phyloP scores from a whole-genome alignment of 2,113 vertebrate genomes.

The Sapayoa aenigma region DNA sequence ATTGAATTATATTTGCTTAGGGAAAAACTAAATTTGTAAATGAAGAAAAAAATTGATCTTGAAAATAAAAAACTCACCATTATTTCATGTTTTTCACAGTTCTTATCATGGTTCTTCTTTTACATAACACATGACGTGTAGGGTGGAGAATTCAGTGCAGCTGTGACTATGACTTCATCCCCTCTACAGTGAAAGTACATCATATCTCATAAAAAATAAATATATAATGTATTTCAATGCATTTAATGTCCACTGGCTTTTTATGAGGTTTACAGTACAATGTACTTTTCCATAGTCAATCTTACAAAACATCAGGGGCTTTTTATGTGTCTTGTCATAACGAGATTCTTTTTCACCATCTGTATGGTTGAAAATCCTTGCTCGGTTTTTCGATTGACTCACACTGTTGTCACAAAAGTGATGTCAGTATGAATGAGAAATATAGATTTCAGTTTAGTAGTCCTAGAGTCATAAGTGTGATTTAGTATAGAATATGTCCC shows the following conservation, averaged over 20 bases:
- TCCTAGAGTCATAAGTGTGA: neutral
- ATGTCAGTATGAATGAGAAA: neutral
- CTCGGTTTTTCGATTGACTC: neutral
- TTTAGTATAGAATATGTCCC: neutral
- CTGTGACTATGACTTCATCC: slow-evolving; percentile 13
- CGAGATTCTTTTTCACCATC: neutral
- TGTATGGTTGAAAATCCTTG: neutral
- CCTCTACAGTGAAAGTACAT: neutral
- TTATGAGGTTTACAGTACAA: neutral
- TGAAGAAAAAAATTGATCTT: neutral
- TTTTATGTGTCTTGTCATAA: neutral
- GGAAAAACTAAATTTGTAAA: neutral
- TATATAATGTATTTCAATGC: neutral
- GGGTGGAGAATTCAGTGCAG: slow-evolving; percentile 2
- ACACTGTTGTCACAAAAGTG: neutral
- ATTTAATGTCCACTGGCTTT: neutral
- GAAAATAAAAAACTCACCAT: slow-evolving; percentile 15
- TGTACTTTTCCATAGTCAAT: neutral
- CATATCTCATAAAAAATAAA: neutral
- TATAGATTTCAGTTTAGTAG: neutral
- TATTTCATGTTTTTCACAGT: neutral
- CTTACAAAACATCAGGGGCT: neutral
- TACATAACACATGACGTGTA: neutral
- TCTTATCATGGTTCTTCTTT: neutral
- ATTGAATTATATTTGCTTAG: neutral